Base-by-base conservation (phyloP, 2,113 vertebrate genomes). In the Bostrychus sinensis region DNA sequence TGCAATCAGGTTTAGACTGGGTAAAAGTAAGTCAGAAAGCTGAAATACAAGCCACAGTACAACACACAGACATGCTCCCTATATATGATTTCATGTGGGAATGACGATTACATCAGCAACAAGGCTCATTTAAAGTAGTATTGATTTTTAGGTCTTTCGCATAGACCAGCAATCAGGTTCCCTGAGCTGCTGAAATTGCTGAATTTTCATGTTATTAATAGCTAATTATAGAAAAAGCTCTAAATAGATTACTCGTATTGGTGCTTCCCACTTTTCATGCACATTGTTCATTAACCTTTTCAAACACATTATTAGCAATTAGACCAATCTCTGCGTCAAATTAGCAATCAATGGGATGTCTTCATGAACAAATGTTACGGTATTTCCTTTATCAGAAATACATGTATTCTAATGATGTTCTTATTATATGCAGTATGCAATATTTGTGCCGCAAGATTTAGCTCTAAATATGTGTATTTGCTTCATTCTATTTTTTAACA, bases 101-200 rank as follows among this genome's bases (percentile, higher is more conserved):
- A 50, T 25, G 22, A 50, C 25, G 46, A 25, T 50, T 50, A 26
- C 22, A 50, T 50, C 23, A 48, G 45, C 45, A 26, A 26, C 46
- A 26, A 7, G 20, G 12, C 11, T 26, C 5, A 50, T 50, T 50
- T 50, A 26, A 50, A 50, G 11, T 26, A 5, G 23, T n/a, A 50
- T 28, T 50, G 46, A 50, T 50, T 48, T 50, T 20, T 8, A 16
- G 46, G 9, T 12, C 20, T 46, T 46, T 46, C 30, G 20, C 43
- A 22, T 46, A 46, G 17, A 46, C 10, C 19, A 23, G 43, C 43
- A 46, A 3, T 22, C 43, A 23, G 46, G 12, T 6, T 16, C 23
- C 46, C 22, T 26, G 16, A 50, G 46, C 46, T 14, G 7, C 46
- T 50, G 46, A 26, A 50, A 50, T 26, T 16, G 22, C 46, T 50